A percentile compares a stretch with the other conserved stretches of the same genome.
phyloP scores from a whole-genome alignment of 2,797 vertebrate species.

The Phataginus tetradactyla region DNA sequence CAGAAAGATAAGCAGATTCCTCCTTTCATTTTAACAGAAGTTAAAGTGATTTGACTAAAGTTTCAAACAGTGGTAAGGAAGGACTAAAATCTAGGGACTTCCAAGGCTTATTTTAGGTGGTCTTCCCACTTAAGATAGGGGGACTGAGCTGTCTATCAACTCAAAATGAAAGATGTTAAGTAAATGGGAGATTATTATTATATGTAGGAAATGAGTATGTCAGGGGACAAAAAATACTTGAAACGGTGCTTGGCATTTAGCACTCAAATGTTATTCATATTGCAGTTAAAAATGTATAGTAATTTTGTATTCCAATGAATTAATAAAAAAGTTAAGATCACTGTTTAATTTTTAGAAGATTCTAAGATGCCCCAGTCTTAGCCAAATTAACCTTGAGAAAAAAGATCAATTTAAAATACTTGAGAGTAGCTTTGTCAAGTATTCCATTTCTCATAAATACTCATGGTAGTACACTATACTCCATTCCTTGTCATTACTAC shows the following conservation, averaged over 20 bases:
- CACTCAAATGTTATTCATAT: neutral
- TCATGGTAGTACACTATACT: neutral
- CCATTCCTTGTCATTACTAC: neutral
- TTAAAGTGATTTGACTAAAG: neutral
- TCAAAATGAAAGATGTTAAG: neutral
- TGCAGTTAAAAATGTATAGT: neutral
- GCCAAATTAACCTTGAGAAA: neutral
- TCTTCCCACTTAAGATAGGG: neutral
- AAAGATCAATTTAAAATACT: neutral
- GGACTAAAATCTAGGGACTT: neutral
- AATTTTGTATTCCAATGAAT: neutral
- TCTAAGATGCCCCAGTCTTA: neutral
- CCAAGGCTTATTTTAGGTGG: neutral
- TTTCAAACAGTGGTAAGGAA: neutral
- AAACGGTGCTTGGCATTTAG: neutral
- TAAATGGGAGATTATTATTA: neutral
- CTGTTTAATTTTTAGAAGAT: neutral
- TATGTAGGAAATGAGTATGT: neutral
- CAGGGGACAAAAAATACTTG: neutral
- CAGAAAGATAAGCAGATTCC: neutral
- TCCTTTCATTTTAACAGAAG: neutral
- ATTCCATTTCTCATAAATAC: neutral
- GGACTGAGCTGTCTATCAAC: neutral
- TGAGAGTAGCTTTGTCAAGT: neutral
- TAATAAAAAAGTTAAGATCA: neutral